Evolutionary conservation across 2,797 vertebrate genomes (phyloP), one percentile per base, ranked within the genome.

Genomic region (Thunnus albacares): DNA sequence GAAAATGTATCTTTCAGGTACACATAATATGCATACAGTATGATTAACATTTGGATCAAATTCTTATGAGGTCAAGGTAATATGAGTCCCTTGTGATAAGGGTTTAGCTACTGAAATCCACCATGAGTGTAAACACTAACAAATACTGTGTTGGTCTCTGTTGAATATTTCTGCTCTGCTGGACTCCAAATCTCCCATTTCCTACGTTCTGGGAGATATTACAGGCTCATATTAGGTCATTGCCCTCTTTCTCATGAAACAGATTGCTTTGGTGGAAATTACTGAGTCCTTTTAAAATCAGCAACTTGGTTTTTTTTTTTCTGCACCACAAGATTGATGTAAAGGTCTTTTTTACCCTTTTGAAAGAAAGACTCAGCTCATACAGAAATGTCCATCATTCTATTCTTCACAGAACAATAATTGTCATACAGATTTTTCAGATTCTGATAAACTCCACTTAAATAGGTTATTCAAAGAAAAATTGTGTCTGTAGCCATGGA

Each of bases 221-320:
- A 67, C 71, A 64, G 59, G 58, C 73, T 76, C 57, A 64, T 70
- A 82, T 82, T 59, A 77, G 85, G 82, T 89, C 80, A 68, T 55
- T 83, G 84, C 65, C 84, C 82, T 73, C 63, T 70, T 75, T 76
- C 66, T 81, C 58, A 17, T 87, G 71, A 81, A 86, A 77, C 77
- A 89, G 61, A 87, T 85, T 86, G 80, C 76, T 80, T 84, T 64
- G 49, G 18, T 73, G n/a, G 55, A 74, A 83, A 79, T 71, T 28
- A 69, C 57, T 3, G 43, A 55, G 47, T 80, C 43, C 35, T 75
- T 83, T 82, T 68, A 57, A 87, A 90, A 87, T 84, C 56, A 86
- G 49, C 35, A 35, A 47, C 64, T 82, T 80, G 18, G 18, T 11
- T 79, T 59, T 76, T 11, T 79, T 59, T 76, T 74, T 73, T 53